Evolutionary conservation across 2,888 invertebrate species (phyloP), one percentile per base, ranked within the genome.

Genomic region (Kuschelorhynchus macadamiae): DNA sequence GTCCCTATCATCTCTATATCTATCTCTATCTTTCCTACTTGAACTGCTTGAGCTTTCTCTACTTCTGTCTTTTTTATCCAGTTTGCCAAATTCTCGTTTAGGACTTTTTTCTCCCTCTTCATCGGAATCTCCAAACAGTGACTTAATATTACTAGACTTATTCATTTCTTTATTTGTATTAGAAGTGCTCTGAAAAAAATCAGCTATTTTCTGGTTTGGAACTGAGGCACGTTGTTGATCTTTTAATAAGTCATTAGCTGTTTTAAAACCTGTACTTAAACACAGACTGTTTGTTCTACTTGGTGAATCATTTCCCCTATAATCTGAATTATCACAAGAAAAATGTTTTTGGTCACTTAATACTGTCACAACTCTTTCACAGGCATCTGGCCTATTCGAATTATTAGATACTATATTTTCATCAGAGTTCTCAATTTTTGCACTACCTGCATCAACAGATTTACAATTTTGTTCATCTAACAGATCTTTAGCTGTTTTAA

Each of bases 401-500:
- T 8, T 4, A 18, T 50, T 9, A 1, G 0, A 14, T 1, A 16
- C 1, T 16, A 2, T 12, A 21, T 39, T 1, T 1, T 39, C 52
- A 39, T 20, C 14, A 14, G 36, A 3, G 1, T 39, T 39, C 20
- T 39, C 9, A 14, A 14, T 21, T 21, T 42, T 42, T 42, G 21
- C 42, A 42, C 30, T 25, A 17, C 16, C n/a, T 8, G 42, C 25
- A 41, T 21, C 21, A 16, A 3, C 7, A 46, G 12, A 57, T 8
- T 12, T 1, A 8, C 9, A 3, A 32, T 44, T 21, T 18, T 44
- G 44, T 60, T 70, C 64, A 39, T 72, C 61, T 42, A 75, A 61
- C 5, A 70, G 52, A 53, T 74, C 66, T 46, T 66, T 73, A 33
- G 76, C 75, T 36, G 72, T 72, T 59, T 65, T 74, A 64, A 75